Evolutionary conservation across 2,888 invertebrate genomes (phyloP), one percentile per base, ranked within the genome.

Genomic region (Osedax fenrisi): DNA sequence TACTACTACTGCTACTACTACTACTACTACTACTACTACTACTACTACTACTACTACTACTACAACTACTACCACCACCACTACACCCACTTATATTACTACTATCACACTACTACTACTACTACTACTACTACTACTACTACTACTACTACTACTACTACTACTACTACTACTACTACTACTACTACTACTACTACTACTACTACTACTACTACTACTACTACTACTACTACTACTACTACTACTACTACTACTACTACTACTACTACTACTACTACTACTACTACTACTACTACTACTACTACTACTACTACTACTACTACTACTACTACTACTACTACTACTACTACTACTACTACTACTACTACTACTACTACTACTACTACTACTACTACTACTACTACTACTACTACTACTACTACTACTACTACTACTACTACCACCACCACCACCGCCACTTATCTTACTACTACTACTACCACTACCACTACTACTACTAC

Each of bases 21-120:
- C 73, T 73, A 73, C 73, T 73, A 72, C 73, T 73, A 73, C 73
- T 73, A 72, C 73, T 73, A 73, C 73, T 73, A 73, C 73, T 73
- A 73, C 73, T 73, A 72, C 73, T 73, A 73, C 73, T 73, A 73
- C 73, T 73, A 74, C 74, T 75, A 74, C 73, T 74, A 27, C 1
- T 1, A 74, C 74, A 27, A 74, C 73, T 74, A 74, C 74, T 74
- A 74, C 73, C 26, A 74, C 72, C 22, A 74, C 73, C 74, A 1
- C 72, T 74, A 74, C 68, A 13, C 13, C 68, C n/a, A 75, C 68
- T 26, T 22, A 17, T n/a, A 13, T 56, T 5, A 24, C 59, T 17
- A 72, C 59, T 71, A 72, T 21, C 3, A 5, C 22, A 67, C 23
- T 24, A 67, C 2, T 67, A 3, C 2, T 67, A 67, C 67, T 17